Conservation (phyloP, 2,888 invertebrate genomes). For the Plebejus argus region DNA sequence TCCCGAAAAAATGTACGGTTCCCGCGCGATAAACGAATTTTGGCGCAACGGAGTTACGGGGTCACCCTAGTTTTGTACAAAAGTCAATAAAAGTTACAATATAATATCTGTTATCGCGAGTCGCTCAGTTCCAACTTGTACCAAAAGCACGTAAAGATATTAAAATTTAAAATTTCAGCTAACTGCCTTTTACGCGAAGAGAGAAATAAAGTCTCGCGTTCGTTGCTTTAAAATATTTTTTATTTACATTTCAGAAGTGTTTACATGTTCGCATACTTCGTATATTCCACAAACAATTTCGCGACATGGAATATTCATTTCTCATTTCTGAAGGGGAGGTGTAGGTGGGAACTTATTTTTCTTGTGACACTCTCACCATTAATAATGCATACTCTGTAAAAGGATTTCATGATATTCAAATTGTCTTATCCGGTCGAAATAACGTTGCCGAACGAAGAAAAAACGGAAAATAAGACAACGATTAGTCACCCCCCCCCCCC, state of each 20-base stretch:
- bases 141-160: slow-evolving; percentile 2
- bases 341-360: slow-evolving; percentile 27
- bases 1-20: too few species aligned
- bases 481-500: not conserved
- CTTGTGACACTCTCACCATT: slow-evolving; percentile 24
- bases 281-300: slow-evolving; percentile 38
- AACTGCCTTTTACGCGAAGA: not conserved
- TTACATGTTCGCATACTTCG: slow-evolving; percentile 38
- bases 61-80: too few species aligned
- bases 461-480: slow-evolving; percentile 8
- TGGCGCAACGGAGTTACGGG: too few species aligned
- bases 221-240: not conserved
- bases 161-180: slow-evolving; percentile 14
- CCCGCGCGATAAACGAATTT: too few species aligned
- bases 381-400: slow-evolving; percentile 21
- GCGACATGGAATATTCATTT: slow-evolving; percentile 51
- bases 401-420: slow-evolving; percentile 20
- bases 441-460: not conserved
- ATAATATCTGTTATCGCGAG: too few species aligned
- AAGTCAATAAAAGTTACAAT: too few species aligned
- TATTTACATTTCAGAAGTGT: slow-evolving; percentile 32
- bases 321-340: slow-evolving; percentile 44
- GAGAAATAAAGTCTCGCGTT: slow-evolving; percentile 1
- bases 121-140: too few species aligned
- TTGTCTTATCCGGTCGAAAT: slow-evolving; percentile 13